These are phyloP conservation scores for Castor canadensis DNA, from an alignment of 2,113 vertebrate species.

Conservation along the genomic window DNA sequence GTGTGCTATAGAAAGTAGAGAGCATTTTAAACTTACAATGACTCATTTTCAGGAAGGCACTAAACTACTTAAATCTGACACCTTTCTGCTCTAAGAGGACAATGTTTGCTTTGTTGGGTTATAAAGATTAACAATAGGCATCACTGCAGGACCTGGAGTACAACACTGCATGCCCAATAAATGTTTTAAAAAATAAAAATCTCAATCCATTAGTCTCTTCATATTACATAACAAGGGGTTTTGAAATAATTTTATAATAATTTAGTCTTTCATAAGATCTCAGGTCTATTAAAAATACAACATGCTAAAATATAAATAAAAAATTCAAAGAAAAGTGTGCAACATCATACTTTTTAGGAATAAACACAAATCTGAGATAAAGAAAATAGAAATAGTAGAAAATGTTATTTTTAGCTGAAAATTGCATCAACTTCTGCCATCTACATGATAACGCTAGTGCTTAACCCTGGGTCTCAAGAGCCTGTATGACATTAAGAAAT, in stretches of 20 bases:
- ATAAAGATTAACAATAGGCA: neutral
- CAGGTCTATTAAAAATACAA: neutral
- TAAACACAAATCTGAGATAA: neutral
- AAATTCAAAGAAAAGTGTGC: neutral
- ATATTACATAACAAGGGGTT: neutral
- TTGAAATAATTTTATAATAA: neutral
- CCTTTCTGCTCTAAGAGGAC: neutral
- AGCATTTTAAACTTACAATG: neutral
- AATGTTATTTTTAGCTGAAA: neutral
- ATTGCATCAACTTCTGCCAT: neutral
- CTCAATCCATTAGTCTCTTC: neutral
- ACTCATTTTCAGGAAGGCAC: conserved; percentile 9
- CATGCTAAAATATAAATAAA: neutral
- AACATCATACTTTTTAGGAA: neutral
- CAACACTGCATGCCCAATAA: neutral
- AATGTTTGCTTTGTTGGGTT: neutral
- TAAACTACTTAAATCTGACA: neutral
- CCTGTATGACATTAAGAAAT: neutral
- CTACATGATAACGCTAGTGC: neutral
- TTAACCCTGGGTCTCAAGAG: neutral
- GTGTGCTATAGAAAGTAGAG: neutral
- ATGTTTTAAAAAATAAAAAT: neutral
- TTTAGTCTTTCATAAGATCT: conserved; percentile 14
- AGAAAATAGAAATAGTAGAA: neutral
- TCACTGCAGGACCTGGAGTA: neutral